A percentile compares a stretch with the other conserved stretches of the same genome.
Evolutionary conservation across 2,888 invertebrate genomes (phyloP).

Genomic region (Calameuta filiformis): DNA sequence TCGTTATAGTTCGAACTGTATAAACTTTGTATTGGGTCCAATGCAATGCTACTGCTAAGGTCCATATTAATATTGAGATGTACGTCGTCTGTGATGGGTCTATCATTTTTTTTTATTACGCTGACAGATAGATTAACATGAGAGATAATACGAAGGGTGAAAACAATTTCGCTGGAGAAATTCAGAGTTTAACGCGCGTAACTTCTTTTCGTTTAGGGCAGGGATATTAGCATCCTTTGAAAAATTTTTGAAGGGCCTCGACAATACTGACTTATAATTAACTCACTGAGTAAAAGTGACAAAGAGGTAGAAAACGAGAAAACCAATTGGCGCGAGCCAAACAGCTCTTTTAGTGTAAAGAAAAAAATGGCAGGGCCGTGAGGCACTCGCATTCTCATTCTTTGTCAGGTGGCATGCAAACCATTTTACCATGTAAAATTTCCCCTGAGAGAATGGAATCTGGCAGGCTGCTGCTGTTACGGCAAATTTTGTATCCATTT

Average conservation of each 20-base stretch:
- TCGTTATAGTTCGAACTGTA: background rate
- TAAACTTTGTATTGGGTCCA: background rate
- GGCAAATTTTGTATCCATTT: slow-evolving; percentile 1
- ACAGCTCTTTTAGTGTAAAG: background rate
- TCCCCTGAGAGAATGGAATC: background rate
- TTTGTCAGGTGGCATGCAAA: background rate
- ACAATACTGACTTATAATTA: background rate
- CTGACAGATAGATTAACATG: background rate
- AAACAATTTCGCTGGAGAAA: background rate
- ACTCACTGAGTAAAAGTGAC: background rate
- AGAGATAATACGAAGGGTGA: background rate
- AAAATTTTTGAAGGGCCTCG: background rate
- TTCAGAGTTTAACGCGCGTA: background rate
- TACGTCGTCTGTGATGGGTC: background rate
- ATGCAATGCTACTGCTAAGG: background rate
- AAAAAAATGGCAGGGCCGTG: background rate
- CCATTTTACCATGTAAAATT: slow-evolving; percentile 6
- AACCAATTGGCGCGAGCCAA: background rate
- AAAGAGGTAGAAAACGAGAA: background rate
- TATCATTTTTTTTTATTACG: background rate
- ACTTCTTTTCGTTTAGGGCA: background rate
- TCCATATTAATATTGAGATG: background rate
- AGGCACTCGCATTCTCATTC: background rate
- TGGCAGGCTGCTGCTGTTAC: background rate
- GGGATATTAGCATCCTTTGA: background rate